phyloP scores from a whole-genome alignment of 2,113 vertebrate genomes.

The Mystacornis crossleyi region DNA sequence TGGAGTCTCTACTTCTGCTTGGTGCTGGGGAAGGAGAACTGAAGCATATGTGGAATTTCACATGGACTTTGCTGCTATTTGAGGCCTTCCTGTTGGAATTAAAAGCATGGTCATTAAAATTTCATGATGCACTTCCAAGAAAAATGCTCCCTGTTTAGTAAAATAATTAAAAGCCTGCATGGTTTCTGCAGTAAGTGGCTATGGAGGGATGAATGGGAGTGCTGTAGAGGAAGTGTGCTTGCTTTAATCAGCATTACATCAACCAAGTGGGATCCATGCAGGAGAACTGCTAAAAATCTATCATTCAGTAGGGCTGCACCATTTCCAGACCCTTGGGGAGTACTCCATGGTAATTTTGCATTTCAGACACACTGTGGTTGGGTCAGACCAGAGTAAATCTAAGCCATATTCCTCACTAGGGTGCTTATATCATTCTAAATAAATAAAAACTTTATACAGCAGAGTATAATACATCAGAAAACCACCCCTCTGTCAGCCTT shows the following conservation, averaged over 20 bases:
- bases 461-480: conserved; percentile 9
- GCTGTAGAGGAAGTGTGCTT: background rate
- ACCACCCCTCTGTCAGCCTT: background rate
- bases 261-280: background rate
- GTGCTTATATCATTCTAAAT: conserved; percentile 31
- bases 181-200: background rate
- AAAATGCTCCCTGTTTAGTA: background rate
- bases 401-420: background rate
- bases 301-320: background rate
- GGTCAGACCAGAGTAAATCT: conserved; percentile 17
- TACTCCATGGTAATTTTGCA: background rate
- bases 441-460: conserved; percentile 43
- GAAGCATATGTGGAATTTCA: background rate
- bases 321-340: background rate
- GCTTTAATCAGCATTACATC: background rate
- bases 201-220: background rate
- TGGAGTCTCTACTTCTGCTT: background rate
- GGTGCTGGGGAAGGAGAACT: background rate
- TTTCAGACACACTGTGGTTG: background rate
- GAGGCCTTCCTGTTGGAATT: background rate
- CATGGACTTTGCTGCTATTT: background rate
- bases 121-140: conserved; percentile 20
- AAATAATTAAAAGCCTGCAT: conserved; percentile 46
- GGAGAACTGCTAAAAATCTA: background rate
- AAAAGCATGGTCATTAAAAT: background rate